Base-by-base conservation (phyloP, 2,888 invertebrate genomes). In the Ormia ochracea region DNA sequence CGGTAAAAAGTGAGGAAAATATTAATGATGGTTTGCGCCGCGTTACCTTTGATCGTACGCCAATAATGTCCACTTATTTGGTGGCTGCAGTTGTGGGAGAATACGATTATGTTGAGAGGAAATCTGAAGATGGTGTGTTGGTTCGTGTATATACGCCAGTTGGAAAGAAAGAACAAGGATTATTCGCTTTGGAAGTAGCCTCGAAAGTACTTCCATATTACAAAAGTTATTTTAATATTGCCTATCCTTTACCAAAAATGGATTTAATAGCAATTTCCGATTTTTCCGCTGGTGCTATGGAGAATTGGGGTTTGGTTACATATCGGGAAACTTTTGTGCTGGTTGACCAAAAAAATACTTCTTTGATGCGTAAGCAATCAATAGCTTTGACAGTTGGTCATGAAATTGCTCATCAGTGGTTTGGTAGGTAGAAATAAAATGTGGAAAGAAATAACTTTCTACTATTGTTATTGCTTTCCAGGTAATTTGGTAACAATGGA, bases 331-430 rank as follows among this genome's bases (percentile, higher is more conserved):
- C 96, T 4, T 96, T 96, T 83, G 91, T 98, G 0, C 91, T 98
- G 36, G 96, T 97, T 4, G 98, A 99, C 90, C 94, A 96, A 1
- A 92, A 95, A 84, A 96, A 97, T 87, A 96, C 98, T 0, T 97
- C 98, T 1, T 93, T 96, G 3, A 93, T 93, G 72, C 92, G 94
- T 61, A 94, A 95, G 84, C 96, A 97, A 87, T 94, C 94, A 90
- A 95, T 98, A 84, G 97, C 98, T 0, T 90, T 97, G 19, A 96
- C 97, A 0, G 95, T 96, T 26, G 94, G 94, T 0, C 98, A 99
- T 89, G 98, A 99, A 89, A 91, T 99, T 59, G 97, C 98, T 3
- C 98, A 98, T 90, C 97, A 98, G 89, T 99, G 99, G 98, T 99
- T 99, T 90, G 99, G 98, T 87, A 83, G 82, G 84, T 59, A 58